phyloP scores from a whole-genome alignment of 2,113 vertebrate genomes.

The Oriolus oriolus region DNA sequence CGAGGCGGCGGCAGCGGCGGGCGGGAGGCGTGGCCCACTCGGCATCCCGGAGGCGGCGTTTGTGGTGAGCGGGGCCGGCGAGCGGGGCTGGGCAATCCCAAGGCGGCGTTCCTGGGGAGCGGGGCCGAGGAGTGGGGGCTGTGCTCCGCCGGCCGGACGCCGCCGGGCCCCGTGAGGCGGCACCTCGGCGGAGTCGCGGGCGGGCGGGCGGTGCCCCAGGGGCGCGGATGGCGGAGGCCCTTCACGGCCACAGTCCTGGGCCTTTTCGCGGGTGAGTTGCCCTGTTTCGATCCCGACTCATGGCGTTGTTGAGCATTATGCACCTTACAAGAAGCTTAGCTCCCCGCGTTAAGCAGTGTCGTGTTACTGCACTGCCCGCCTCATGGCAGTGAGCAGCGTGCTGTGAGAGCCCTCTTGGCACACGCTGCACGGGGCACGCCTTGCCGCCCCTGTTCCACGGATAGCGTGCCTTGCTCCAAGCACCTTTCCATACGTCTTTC shows the following conservation, averaged over 20 bases:
- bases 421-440: fast-evolving
- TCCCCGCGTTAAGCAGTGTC: fast-evolving
- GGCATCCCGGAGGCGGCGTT: conserved; percentile 92
- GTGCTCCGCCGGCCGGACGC: neutral
- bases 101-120: neutral
- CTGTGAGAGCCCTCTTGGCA: fast-evolving
- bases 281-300: fast-evolving
- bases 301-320: fast-evolving
- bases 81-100: neutral
- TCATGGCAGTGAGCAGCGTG: fast-evolving
- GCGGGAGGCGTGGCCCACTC: conserved; percentile 81
- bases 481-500: fast-evolving
- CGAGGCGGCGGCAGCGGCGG: conserved; percentile 64
- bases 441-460: fast-evolving
- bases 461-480: fast-evolving
- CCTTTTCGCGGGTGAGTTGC: fast-evolving
- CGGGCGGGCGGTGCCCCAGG: neutral
- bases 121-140: neutral
- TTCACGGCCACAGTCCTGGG: neutral
- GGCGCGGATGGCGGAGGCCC: neutral
- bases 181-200: neutral
- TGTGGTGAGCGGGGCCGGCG: conserved; percentile 76
- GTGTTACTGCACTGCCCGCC: fast-evolving
- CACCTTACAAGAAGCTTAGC: fast-evolving
- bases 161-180: neutral